Conservation (phyloP, 2,113 vertebrate genomes). For the Pao palembangensis region DNA sequence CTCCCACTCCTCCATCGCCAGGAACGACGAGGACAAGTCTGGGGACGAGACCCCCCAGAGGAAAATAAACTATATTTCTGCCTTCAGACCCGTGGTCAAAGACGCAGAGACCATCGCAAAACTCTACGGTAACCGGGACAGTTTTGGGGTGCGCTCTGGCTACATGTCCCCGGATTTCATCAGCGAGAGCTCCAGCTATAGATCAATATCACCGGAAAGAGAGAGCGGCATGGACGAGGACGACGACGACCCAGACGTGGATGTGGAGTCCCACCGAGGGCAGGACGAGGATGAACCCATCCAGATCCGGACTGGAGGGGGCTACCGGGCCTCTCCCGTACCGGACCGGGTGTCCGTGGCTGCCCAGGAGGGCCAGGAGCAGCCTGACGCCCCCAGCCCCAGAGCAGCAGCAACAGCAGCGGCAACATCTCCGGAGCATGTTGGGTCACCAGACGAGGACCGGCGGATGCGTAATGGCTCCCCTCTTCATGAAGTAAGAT, state of each 20-base stretch:
- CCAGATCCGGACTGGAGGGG: constrained; percentile 58
- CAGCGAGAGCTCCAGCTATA: constrained; percentile 91
- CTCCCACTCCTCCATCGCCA: constrained; percentile 68
- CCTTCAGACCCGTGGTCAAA: constrained; percentile 91
- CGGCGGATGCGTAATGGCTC: constrained; percentile 68
- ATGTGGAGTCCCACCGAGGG: constrained; percentile 87
- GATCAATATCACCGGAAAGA: constrained; percentile 84
- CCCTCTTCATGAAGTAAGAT: constrained; percentile 68
- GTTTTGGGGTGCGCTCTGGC: constrained; percentile 75
- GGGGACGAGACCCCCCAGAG: constrained; percentile 80
- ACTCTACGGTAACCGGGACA: constrained; percentile 86
- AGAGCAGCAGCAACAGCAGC: constrained; percentile 22
- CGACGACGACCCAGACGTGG: constrained; percentile 84
- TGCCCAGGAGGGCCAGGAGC: constrained; percentile 61
- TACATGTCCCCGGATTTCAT: constrained; percentile 90
- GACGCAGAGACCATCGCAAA: constrained; percentile 93
- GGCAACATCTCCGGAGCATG: constrained; percentile 45
- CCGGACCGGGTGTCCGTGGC: constrained; percentile 52
- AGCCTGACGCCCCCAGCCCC: constrained; percentile 44
- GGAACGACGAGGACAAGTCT: constrained; percentile 79
- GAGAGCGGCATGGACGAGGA: constrained; percentile 80
- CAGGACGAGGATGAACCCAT: constrained; percentile 80
- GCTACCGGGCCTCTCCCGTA: constrained; percentile 53
- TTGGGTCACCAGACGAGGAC: constrained; percentile 65
- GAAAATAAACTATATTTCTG: constrained; percentile 89